phyloP scores from a whole-genome alignment of 2,888 invertebrate genomes.

The Eilema depressum region DNA sequence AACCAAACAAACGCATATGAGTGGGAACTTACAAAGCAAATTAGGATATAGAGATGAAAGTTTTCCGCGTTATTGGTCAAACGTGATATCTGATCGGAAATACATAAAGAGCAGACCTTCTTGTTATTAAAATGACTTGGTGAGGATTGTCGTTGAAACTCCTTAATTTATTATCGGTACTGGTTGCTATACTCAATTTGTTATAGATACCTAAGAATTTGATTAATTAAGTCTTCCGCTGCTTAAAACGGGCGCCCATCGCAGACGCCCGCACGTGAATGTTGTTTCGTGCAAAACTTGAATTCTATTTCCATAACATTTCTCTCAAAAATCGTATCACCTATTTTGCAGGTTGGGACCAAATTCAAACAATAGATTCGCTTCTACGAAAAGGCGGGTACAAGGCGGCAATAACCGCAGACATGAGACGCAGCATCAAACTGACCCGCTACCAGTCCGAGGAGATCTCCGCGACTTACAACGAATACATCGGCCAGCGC shows the following conservation, averaged over 20 bases:
- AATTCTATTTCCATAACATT: not conserved
- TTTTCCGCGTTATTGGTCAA: too few species aligned
- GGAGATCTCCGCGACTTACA: conserved; percentile 96
- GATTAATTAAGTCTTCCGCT: not conserved
- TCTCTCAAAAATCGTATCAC: not conserved
- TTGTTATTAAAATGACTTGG: too few species aligned
- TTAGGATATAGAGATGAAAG: too few species aligned
- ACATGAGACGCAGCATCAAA: conserved; percentile 95
- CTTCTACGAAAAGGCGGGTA: conserved; percentile 98
- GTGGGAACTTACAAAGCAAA: too few species aligned
- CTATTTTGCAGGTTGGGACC: conserved; percentile 96
- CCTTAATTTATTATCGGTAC: not conserved
- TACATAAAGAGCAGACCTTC: not conserved
- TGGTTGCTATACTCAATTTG: too few species aligned
- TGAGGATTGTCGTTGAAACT: not conserved
- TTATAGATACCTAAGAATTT: not conserved
- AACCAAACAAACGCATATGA: not conserved
- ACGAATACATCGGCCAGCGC: conserved; percentile 92
- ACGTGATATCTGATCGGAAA: not conserved
- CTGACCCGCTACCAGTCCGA: conserved; percentile 98
- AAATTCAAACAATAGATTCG: conserved; percentile 99
- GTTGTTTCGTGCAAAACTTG: not conserved
- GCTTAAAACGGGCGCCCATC: not conserved
- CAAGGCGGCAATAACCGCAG: conserved; percentile 95
- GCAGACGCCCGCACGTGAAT: not conserved